Evolutionary conservation across 2,113 vertebrate genomes (phyloP).

Genomic region (Dromas ardeola): DNA sequence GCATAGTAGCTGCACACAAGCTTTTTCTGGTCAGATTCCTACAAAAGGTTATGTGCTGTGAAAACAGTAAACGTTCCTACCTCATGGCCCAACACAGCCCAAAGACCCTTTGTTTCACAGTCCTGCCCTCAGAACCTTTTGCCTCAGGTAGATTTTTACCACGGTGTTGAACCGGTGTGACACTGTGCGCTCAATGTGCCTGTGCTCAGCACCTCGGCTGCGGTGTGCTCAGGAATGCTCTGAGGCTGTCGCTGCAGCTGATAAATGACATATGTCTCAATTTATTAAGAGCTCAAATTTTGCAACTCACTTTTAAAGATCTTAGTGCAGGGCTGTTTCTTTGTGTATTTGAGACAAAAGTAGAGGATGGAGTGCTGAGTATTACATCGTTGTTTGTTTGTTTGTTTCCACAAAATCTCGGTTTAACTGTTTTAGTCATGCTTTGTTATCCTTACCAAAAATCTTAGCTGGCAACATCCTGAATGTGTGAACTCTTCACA

Average conservation of each 20-base stretch:
- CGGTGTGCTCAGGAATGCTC: background rate
- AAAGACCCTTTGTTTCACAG: background rate
- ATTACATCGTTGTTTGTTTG: background rate
- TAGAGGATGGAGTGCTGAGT: background rate
- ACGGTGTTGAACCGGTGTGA: rapidly evolving
- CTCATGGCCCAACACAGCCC: background rate
- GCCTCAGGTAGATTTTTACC: background rate
- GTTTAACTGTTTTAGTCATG: background rate
- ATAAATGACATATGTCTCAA: background rate
- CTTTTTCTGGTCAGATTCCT: background rate
- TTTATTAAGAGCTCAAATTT: background rate
- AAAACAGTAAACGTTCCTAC: background rate
- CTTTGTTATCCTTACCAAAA: background rate
- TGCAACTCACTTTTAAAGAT: background rate
- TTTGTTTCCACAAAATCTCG: background rate
- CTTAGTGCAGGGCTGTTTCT: background rate
- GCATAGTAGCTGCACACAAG: background rate
- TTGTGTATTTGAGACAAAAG: background rate
- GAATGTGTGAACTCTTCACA: background rate
- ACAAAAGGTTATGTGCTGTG: background rate
- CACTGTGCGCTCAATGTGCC: no score
- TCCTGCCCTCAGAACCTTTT: background rate
- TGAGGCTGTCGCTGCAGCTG: background rate
- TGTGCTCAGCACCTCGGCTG: background rate
- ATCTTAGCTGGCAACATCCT: background rate